These are phyloP conservation scores for Metopolophium dirhodum DNA, from an alignment of 1,140 invertebrate genomes.

Conservation along the genomic window DNA sequence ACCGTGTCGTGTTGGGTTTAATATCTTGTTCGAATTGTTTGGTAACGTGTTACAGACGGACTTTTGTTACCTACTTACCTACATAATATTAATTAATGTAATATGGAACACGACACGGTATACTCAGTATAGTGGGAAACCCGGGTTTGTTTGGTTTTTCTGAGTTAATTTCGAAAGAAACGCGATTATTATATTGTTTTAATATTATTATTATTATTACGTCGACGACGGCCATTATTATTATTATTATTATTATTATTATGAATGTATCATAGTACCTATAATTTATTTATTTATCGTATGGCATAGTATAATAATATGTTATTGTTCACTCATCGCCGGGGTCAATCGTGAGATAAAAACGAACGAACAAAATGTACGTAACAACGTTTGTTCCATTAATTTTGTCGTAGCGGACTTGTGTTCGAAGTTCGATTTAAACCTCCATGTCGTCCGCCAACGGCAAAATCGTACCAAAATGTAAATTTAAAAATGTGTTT, in stretches of 20 bases:
- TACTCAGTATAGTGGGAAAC: neutral
- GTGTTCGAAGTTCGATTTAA: neutral
- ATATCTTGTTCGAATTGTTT: neutral
- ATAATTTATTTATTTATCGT: too few relatives aligned
- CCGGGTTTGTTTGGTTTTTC: neutral
- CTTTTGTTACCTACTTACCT: neutral
- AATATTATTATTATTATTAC: neutral
- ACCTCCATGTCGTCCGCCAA: too few relatives aligned
- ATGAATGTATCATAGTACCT: neutral
- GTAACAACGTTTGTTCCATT: neutral
- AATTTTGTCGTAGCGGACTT: neutral
- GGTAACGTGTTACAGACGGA: neutral
- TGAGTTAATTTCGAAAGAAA: neutral
- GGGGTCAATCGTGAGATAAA: neutral
- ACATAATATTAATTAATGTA: neutral
- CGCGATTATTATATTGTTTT: neutral
- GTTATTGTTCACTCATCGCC: neutral
- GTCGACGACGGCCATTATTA: neutral
- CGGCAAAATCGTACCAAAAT: neutral
- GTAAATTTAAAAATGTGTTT: neutral
- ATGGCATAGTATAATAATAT: too few relatives aligned
- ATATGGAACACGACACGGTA: too few relatives aligned
- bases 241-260: neutral
- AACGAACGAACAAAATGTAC: neutral
- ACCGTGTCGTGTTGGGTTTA: neutral